Conservation (phyloP, 1,140 invertebrate species). For the Spodoptera frugiperda region DNA sequence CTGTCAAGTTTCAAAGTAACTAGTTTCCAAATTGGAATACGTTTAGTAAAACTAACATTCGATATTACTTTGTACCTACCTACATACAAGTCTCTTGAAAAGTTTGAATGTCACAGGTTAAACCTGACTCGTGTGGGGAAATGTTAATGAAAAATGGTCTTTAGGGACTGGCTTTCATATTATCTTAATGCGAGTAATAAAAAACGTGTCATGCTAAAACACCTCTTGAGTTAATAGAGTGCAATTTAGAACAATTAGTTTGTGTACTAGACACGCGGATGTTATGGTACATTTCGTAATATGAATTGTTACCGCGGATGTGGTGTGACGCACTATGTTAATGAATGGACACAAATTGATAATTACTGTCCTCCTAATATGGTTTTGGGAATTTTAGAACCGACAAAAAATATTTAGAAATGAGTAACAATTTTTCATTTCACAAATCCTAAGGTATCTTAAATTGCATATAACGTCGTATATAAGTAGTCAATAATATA, state of each 20-base stretch:
- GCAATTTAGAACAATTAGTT: constrained; percentile 35
- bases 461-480: no score
- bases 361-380: background rate
- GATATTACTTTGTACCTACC: background rate
- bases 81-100: no score
- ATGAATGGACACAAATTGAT: constrained; percentile 5
- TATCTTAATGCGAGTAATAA: background rate
- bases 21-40: background rate
- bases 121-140: background rate
- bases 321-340: constrained; percentile 18
- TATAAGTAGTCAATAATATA: no score
- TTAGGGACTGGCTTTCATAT: background rate
- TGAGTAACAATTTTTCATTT: background rate
- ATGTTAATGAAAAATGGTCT: background rate
- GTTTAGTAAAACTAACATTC: background rate
- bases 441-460: no score
- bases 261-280: background rate
- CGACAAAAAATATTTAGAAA: background rate
- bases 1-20: constrained; percentile 17
- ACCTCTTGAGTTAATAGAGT: constrained; percentile 19
- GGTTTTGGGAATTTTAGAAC: no score
- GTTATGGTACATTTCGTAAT: constrained; percentile 12
- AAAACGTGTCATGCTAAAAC: background rate
- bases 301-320: constrained; percentile 17
- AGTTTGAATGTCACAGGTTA: background rate